A percentile compares a stretch with the other conserved stretches of the same genome.
phyloP scores from a whole-genome alignment of 2,113 vertebrate genomes.

The Phycodurus eques region DNA sequence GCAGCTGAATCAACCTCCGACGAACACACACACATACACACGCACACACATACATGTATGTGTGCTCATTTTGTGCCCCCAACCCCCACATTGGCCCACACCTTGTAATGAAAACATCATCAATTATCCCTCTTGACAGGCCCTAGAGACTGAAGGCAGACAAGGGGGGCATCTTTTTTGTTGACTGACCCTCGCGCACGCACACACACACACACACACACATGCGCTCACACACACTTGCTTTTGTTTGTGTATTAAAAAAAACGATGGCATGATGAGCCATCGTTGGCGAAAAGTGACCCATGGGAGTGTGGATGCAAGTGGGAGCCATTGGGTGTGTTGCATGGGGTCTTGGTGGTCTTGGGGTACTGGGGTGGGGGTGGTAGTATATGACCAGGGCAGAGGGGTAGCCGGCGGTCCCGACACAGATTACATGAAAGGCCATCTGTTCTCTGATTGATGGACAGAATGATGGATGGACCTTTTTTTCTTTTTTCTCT shows the following conservation, averaged over 20 bases:
- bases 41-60: constrained; percentile 22
- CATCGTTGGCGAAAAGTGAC: constrained; percentile 58
- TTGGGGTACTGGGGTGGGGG: constrained; percentile 10
- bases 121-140: constrained; percentile 86
- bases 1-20: constrained; percentile 80
- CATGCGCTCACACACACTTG: background rate
- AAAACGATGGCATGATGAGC: constrained; percentile 65
- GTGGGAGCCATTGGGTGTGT: constrained; percentile 18
- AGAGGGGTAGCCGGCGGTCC: constrained; percentile 60
- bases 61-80: constrained; percentile 53
- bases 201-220: constrained; percentile 15
- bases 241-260: constrained; percentile 68
- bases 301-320: constrained; percentile 16
- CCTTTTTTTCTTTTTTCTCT: background rate
- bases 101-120: constrained; percentile 93
- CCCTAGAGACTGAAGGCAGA: constrained; percentile 74
- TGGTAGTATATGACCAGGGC: constrained; percentile 60
- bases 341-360: constrained; percentile 14
- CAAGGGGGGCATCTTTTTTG: constrained; percentile 77
- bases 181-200: constrained; percentile 69
- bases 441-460: constrained; percentile 78
- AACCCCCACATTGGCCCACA: constrained; percentile 79
- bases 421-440: constrained; percentile 66
- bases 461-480: constrained; percentile 63
- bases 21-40: constrained; percentile 16